phyloP scores from a whole-genome alignment of 1,140 invertebrate species.

The Meloidogyne hapla region DNA sequence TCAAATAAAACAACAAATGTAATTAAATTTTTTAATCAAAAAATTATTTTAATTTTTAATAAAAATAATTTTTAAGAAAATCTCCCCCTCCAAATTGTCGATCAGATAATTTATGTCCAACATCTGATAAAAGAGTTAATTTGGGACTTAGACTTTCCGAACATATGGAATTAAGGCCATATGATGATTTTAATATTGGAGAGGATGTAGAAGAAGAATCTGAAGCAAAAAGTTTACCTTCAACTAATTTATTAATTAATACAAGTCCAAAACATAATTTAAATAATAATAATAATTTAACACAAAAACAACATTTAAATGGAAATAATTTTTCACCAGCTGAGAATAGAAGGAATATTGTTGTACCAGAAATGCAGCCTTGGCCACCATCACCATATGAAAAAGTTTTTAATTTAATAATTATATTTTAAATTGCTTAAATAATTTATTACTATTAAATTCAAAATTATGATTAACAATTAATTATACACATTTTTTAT shows the following conservation, averaged over 20 bases:
- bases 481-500: too few relatives aligned
- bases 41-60: not conserved
- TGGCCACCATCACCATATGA: constrained; percentile 22
- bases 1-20: not conserved
- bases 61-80: too few relatives aligned
- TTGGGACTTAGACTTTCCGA: not conserved
- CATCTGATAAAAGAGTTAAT: not conserved
- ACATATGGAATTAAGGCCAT: not conserved
- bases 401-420: not conserved
- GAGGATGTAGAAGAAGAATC: not conserved
- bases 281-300: not conserved
- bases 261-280: not conserved
- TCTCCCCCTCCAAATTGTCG: not conserved
- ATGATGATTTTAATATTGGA: not conserved
- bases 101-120: not conserved
- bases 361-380: constrained; percentile 17
- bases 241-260: not conserved
- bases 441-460: too few relatives aligned
- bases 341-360: not conserved
- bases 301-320: not conserved
- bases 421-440: not conserved
- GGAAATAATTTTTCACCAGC: not conserved
- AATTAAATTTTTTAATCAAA: not conserved
- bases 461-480: too few relatives aligned
- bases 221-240: not conserved